Evolutionary conservation across 2,113 vertebrate genomes (phyloP).

Genomic region (Pluvianellus socialis): DNA sequence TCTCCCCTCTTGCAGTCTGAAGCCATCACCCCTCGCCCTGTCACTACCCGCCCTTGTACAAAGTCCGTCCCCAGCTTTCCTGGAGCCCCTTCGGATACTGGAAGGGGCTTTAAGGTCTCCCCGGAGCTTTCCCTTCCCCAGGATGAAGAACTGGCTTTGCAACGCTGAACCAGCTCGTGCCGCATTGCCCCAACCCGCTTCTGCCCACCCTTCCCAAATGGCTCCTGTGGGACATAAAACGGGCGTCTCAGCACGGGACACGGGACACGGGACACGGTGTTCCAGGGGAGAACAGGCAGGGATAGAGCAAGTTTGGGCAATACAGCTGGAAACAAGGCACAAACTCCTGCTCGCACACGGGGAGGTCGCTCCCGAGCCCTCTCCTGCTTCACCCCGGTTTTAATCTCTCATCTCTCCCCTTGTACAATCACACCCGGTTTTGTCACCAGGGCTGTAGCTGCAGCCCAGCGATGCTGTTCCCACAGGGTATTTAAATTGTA

Average conservation of each 20-base stretch:
- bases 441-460: accelerated
- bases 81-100: too few relatives aligned
- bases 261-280: accelerated
- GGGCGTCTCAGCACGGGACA: accelerated
- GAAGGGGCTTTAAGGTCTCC: too few relatives aligned
- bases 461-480: accelerated
- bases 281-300: accelerated
- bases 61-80: too few relatives aligned
- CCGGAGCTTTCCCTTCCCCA: too few relatives aligned
- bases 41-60: too few relatives aligned
- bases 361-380: background rate
- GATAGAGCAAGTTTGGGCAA: background rate
- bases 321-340: background rate
- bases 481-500: accelerated
- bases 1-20: too few relatives aligned
- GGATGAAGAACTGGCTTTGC: too few relatives aligned
- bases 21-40: too few relatives aligned
- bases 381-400: background rate
- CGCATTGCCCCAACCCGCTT: accelerated
- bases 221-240: accelerated
- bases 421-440: accelerated
- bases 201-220: accelerated
- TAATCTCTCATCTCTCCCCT: background rate
- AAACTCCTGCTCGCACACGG: accelerated
- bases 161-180: background rate